Conservation (phyloP, 2,113 vertebrate species). For the Gadus chalcogrammus region DNA sequence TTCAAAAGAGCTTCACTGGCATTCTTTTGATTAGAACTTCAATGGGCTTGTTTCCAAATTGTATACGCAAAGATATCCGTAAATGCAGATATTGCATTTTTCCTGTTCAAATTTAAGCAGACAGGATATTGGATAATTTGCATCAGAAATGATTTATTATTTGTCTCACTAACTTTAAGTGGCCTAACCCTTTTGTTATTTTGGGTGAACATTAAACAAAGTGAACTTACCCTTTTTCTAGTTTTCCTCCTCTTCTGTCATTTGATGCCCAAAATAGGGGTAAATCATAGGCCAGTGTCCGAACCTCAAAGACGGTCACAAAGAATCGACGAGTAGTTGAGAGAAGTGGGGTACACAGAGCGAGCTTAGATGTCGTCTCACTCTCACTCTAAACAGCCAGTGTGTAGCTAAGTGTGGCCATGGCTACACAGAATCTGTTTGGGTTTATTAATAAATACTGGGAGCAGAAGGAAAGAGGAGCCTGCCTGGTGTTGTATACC, state of each 20-base stretch:
- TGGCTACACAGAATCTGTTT: constrained; percentile 71
- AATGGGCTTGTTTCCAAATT: too few species aligned
- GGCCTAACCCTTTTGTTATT: background rate
- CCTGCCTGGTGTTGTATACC: constrained; percentile 17
- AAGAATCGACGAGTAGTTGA: constrained; percentile 19
- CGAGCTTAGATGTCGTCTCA: constrained; percentile 14
- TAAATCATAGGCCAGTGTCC: constrained; percentile 3
- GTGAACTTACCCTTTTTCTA: constrained; percentile 40
- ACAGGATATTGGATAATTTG: background rate
- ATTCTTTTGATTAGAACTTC: background rate
- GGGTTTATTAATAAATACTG: constrained; percentile 74
- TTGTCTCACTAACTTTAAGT: background rate
- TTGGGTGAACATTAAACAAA: background rate
- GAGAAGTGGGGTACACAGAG: constrained; percentile 1
- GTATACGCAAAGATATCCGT: too few species aligned
- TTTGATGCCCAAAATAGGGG: constrained; percentile 12
- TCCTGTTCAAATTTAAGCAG: background rate
- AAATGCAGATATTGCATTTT: too few species aligned
- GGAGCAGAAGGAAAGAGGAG: constrained; percentile 46
- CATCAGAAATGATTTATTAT: background rate
- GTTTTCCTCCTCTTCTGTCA: background rate
- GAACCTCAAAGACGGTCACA: constrained; percentile 39
- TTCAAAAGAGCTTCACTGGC: constrained; percentile 18
- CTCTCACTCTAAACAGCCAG: constrained; percentile 36
- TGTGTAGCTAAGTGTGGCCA: constrained; percentile 63